Evolutionary conservation across 2,888 invertebrate genomes (phyloP), one percentile per base, ranked within the genome.

Genomic region (Xanthostigma xanthostigma): DNA sequence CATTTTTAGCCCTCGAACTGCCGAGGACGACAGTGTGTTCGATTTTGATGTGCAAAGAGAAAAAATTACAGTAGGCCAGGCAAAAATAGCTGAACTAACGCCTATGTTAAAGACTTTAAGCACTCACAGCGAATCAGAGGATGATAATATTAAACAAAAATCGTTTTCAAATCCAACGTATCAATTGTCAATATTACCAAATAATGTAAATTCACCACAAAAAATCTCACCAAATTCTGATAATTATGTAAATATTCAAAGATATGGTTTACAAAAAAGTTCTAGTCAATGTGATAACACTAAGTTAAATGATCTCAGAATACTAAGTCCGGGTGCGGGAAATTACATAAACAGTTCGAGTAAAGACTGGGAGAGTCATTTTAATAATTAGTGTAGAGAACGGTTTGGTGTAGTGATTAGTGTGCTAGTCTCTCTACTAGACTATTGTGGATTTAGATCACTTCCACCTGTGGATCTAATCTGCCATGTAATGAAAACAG

Each of bases 1-100:
- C 35, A 70, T 75, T 58, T 78, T 77, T 62, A 78, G 76, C 59
- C 77, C 79, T 2, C 67, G 76, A 50, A 55, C 63, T 2, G 61
- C 61, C 3, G 63, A 63, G 6, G 64, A 66, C 3, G 57, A 57
- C 6, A 50, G 53, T 3, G 68, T 70, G 51, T 78, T 78, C 56
- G 69, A 73, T 54, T 79, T 80, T 58, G 70, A 71, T 45, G 56
- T 67, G 14, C 64, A 54, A 13, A 58, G 57, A 37, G 55, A 59
- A 49, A 58, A 58, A 48, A 53, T 56, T 33, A 45, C 44, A 10
- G 50, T 54, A 27, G 50, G 56, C 6, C 57, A 54, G 35, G 53
- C 53, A 27, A 60, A 53, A 33, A 52, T 66, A 55, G 39, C 68
- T 1, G 76, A 77, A 56, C 55, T 71, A 38, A 66, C 74, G 0